Conservation (phyloP, 2,113 vertebrate species). For the Ceyx margarethae region DNA sequence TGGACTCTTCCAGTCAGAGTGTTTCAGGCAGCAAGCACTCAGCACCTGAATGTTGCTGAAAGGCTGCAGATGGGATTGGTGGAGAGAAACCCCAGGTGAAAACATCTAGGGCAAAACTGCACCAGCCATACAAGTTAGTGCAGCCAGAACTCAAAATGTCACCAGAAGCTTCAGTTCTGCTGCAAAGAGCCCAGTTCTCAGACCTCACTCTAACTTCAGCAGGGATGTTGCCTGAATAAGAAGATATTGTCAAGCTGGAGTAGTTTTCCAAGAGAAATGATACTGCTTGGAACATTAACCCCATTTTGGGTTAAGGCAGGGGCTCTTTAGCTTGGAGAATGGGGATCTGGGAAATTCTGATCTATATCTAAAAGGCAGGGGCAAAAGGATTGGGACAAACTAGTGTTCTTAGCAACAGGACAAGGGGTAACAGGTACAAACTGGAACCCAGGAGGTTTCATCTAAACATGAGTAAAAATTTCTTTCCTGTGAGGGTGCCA, state of each 20-base stretch:
- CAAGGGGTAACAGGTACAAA: not conserved
- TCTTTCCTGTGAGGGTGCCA: not conserved
- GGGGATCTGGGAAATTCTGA: not conserved
- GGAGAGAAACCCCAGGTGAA: not conserved
- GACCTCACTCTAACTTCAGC: not conserved
- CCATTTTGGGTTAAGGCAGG: not conserved
- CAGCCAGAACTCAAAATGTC: not conserved
- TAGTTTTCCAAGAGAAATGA: not conserved
- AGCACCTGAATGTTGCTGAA: accelerated
- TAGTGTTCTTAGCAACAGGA: not conserved
- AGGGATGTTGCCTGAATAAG: not conserved
- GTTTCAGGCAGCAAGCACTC: not conserved
- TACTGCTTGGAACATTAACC: not conserved
- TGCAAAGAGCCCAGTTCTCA: not conserved
- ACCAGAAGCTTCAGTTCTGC: not conserved
- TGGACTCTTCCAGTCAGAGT: not conserved
- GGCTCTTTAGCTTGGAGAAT: not conserved
- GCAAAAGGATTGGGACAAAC: not conserved
- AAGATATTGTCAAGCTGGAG: not conserved
- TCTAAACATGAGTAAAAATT: not conserved
- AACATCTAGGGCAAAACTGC: not conserved
- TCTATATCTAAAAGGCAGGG: not conserved
- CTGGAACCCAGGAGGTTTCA: not conserved
- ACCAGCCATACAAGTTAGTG: not conserved
- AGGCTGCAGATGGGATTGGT: not conserved